These are phyloP conservation scores for Limnephilus lunatus DNA, from an alignment of 2,888 invertebrate genomes.

Conservation along the genomic window DNA sequence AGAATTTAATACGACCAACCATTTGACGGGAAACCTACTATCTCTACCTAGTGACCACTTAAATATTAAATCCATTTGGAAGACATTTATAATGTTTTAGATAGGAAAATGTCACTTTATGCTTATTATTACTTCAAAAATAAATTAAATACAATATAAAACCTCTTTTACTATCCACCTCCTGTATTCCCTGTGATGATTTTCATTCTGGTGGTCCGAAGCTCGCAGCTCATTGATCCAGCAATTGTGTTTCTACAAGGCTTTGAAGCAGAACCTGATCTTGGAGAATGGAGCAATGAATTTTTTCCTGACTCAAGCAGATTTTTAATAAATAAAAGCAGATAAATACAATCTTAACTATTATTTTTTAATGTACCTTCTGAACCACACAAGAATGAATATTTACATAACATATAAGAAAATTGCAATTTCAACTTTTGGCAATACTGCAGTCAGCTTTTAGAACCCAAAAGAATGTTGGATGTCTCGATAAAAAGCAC, in stretches of 20 bases:
- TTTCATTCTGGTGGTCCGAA: background rate
- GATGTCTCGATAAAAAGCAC: too few relatives aligned
- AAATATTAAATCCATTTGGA: slow-evolving; percentile 54
- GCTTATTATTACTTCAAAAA: slow-evolving; percentile 66
- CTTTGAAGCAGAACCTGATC: background rate
- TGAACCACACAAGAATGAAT: too few relatives aligned
- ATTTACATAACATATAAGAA: too few relatives aligned
- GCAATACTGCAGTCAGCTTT: too few relatives aligned
- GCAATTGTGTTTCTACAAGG: background rate
- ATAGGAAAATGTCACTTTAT: slow-evolving; percentile 66
- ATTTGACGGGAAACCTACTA: slow-evolving; percentile 40
- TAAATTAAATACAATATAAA: slow-evolving; percentile 64
- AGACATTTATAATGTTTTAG: slow-evolving; percentile 64
- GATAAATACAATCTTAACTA: too few relatives aligned
- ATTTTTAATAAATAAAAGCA: too few relatives aligned
- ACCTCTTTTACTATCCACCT: slow-evolving; percentile 45
- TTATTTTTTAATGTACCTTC: too few relatives aligned
- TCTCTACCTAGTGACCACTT: slow-evolving; percentile 53
- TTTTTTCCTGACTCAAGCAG: background rate
- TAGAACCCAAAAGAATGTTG: too few relatives aligned
- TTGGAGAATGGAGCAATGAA: background rate
- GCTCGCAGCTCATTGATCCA: background rate
- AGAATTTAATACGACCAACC: slow-evolving; percentile 40
- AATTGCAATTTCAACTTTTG: too few relatives aligned
- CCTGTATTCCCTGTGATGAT: background rate